phyloP scores from a whole-genome alignment of 2,113 vertebrate species.

The Ameiurus melas region DNA sequence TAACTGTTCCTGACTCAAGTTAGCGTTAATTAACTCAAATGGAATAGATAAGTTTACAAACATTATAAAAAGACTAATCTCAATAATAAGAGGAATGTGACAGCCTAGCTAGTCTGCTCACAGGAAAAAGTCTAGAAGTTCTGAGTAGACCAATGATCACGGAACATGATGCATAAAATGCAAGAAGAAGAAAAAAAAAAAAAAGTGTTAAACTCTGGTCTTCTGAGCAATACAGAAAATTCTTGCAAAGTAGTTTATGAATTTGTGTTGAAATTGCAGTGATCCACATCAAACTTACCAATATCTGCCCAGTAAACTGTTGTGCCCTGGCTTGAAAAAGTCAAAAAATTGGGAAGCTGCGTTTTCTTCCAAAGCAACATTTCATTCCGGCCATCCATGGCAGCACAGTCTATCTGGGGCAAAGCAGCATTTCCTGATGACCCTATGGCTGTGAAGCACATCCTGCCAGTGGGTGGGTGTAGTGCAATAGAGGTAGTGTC shows the following conservation, averaged over 20 bases:
- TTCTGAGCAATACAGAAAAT: neutral
- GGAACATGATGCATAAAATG: neutral
- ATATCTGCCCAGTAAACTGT: slow-evolving; percentile 85
- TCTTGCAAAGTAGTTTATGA: neutral
- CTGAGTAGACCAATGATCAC: neutral
- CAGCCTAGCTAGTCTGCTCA: neutral
- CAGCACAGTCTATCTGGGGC: slow-evolving; percentile 71
- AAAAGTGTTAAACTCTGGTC: neutral
- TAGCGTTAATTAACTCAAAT: neutral
- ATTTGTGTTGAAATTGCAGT: neutral
- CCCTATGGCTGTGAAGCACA: slow-evolving; percentile 77
- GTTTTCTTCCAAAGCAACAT: slow-evolving; percentile 75
- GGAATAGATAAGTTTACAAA: neutral
- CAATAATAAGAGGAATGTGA: neutral
- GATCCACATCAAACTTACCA: slow-evolving; percentile 57
- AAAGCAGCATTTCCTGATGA: neutral
- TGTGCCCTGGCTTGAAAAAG: slow-evolving; percentile 71
- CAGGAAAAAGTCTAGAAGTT: neutral
- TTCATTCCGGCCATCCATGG: slow-evolving; percentile 81
- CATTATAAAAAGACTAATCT: neutral
- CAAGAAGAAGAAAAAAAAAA: no score
- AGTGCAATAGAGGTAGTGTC: slow-evolving; percentile 71
- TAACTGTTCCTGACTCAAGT: no score
- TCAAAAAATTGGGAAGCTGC: slow-evolving; percentile 70
- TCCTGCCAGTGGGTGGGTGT: slow-evolving; percentile 72